Base-by-base conservation (phyloP, 1,140 invertebrate genomes). In the Drosophila takahashii region DNA sequence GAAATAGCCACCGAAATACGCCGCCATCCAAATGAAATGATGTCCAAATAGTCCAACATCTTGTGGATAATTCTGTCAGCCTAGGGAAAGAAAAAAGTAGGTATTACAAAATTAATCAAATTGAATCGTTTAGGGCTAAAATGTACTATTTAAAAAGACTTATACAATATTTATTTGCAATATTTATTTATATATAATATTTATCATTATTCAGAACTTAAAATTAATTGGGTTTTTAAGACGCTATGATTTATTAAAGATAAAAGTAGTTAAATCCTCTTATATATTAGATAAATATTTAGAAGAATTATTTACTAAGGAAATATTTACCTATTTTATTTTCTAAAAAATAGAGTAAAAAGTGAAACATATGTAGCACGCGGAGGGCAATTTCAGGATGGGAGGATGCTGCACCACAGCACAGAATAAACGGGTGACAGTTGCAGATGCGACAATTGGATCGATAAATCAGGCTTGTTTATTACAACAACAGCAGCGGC, bases 401-500 rank as follows among this genome's bases (percentile, higher is more conserved):
- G 48, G 29, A 4, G 6, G 15, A 32, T 22, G 22, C 22, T 22
- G 22, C 22, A 10, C n/a, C 13, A 15, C 1, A 15, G 0, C 4
- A 11, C 15, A 16, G 15, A 51, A 13, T 34, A 13, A 34, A 11
- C 34, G 9, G 53, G 15, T 50, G 62, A 45, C 53, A 56, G 9
- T 15, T 1, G 27, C 27, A 57, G 51, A 16, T 45, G 59, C 44
- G 18, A 11, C 59, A 50, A 67, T 50, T 64, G 60, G 13, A 42
- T n/a, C 36, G 42, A 70, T 71, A 72, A 71, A 59, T 72, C 67
- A 51, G 65, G 13, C 36, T 29, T 36, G 61, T 67, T 67, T 69
- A 54, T 69, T 69, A 54, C 67, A 32, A 41, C 16, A 56, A 34
- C 48, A 45, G 39, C 47, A 39, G 18, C 45, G 18, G 47, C 29